Conservation (phyloP, 2,113 vertebrate genomes). For the Oncorhynchus gorbuscha region DNA sequence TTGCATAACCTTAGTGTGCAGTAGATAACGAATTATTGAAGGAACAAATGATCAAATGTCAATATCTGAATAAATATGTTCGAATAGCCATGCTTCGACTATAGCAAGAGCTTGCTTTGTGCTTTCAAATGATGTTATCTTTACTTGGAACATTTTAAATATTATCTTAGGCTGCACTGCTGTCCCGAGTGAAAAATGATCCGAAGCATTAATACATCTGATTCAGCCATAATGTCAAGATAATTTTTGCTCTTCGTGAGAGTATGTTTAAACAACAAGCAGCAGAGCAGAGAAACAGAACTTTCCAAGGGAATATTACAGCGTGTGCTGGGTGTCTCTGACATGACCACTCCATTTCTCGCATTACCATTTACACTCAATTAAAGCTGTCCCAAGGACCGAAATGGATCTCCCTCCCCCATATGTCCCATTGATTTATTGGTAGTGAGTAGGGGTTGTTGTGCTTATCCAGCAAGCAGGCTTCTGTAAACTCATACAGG, state of each 20-base stretch:
- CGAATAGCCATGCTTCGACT: no score
- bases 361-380: constrained; percentile 36
- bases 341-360: constrained; percentile 27
- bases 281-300: constrained; percentile 13
- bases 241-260: neutral
- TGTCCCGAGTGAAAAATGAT: neutral
- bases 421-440: constrained; percentile 32
- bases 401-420: constrained; percentile 12
- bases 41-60: neutral
- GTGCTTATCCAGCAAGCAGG: constrained; percentile 15
- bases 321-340: constrained; percentile 24
- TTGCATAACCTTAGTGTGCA: no score
- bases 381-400: constrained; percentile 32
- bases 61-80: neutral
- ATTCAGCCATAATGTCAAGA: neutral
- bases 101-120: neutral
- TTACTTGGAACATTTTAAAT: neutral
- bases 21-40: no score
- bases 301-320: constrained; percentile 34
- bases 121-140: neutral
- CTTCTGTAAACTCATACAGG: constrained; percentile 6
- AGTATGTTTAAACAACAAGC: constrained; percentile 16
- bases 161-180: no score
- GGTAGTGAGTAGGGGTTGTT: constrained; percentile 13
- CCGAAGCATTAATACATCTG: neutral